Conservation (phyloP, 2,113 vertebrate genomes). For the Oncorhynchus keta region DNA sequence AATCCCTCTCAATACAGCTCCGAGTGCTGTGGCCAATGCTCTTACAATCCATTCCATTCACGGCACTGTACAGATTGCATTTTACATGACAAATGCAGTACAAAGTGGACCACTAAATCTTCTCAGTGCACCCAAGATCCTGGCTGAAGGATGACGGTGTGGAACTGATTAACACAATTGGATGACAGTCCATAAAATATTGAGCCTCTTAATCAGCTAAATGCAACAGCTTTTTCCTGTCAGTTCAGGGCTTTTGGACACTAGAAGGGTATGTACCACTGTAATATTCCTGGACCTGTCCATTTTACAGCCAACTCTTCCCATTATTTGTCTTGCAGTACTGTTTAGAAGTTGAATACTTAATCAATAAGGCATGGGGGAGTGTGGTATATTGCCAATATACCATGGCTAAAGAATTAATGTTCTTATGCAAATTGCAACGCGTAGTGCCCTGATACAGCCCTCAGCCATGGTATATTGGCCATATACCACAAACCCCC, state of each 20-base stretch:
- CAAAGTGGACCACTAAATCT: conserved; percentile 64
- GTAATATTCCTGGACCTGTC: conserved; percentile 56
- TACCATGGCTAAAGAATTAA: too few species aligned
- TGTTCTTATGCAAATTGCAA: too few species aligned
- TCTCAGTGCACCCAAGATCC: conserved; percentile 51
- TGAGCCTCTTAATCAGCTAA: conserved; percentile 66
- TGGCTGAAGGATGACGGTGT: conserved; percentile 39
- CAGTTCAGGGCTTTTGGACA: conserved; percentile 60
- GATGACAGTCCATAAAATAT: conserved; percentile 61
- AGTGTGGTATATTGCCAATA: too few species aligned
- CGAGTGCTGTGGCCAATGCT: conserved; percentile 31
- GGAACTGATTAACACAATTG: conserved; percentile 58
- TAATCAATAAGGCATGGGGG: neutral
- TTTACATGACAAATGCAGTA: conserved; percentile 59
- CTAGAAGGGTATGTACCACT: conserved; percentile 51
- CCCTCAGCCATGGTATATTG: too few species aligned
- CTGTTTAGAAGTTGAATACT: conserved; percentile 15
- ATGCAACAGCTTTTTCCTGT: conserved; percentile 42
- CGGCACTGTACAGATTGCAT: conserved; percentile 42
- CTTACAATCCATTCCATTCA: conserved; percentile 26
- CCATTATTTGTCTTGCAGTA: conserved; percentile 47
- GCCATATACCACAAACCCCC: too few species aligned
- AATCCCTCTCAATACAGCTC: conserved; percentile 20
- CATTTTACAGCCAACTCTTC: conserved; percentile 19
- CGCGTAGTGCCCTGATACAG: too few species aligned